phyloP scores from a whole-genome alignment of 2,113 vertebrate genomes.

The Brienomyrus brachyistius region DNA sequence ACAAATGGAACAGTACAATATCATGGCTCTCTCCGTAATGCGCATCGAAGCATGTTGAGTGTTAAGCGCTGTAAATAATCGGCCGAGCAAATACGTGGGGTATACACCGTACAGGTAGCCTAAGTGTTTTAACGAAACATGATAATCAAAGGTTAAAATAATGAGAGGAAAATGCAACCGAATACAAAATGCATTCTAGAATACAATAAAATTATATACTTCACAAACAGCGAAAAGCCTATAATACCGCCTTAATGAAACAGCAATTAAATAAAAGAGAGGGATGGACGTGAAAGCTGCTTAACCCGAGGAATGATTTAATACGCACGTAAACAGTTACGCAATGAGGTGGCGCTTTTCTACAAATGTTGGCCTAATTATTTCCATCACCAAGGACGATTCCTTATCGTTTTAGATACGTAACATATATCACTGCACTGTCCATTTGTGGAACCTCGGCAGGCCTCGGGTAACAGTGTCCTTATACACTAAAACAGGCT shows the following conservation, averaged over 20 bases:
- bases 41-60: slow-evolving; percentile 5
- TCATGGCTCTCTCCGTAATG: background rate
- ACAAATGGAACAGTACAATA: background rate
- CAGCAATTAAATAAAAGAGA: background rate
- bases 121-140: background rate
- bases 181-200: background rate
- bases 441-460: background rate
- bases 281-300: background rate
- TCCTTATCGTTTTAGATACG: background rate
- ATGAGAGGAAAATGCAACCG: background rate
- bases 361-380: background rate
- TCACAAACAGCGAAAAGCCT: background rate
- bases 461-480: background rate
- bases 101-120: background rate
- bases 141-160: background rate
- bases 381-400: background rate
- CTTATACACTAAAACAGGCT: background rate
- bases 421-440: background rate
- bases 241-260: background rate
- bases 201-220: background rate
- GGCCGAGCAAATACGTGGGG: background rate
- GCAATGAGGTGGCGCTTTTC: background rate
- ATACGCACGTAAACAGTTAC: background rate
- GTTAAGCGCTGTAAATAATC: background rate
- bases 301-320: background rate